Percentiles rank a stretch among this genome's conserved stretches.
Evolutionary conservation across 2,113 vertebrate species (phyloP).

Genomic region (Pomatorhinus ruficollis): DNA sequence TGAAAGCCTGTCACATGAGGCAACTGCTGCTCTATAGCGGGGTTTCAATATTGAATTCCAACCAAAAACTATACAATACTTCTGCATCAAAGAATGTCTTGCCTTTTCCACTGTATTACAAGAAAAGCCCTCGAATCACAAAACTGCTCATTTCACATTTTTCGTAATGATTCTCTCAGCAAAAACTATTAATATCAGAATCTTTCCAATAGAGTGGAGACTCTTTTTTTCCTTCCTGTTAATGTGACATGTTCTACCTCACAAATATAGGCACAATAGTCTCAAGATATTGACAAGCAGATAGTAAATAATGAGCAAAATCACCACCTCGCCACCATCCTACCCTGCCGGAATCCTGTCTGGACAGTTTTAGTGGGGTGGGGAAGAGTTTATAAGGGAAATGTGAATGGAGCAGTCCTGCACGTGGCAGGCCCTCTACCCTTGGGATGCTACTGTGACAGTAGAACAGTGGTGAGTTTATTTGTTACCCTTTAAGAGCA

Average conservation of each 20-base stretch:
- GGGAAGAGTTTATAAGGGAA: neutral
- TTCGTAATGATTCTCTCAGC: neutral
- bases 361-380: neutral
- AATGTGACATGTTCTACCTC: neutral
- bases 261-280: neutral
- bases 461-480: neutral
- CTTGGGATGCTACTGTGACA: neutral
- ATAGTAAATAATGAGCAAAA: neutral
- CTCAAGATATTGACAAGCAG: neutral
- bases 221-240: neutral
- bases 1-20: neutral
- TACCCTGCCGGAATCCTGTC: neutral
- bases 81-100: neutral
- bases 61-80: neutral
- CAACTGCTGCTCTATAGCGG: neutral
- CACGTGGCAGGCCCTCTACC: fast-evolving
- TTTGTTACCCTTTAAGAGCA: fast-evolving
- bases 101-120: neutral
- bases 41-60: neutral
- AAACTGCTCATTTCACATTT: neutral
- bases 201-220: neutral
- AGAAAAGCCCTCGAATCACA: neutral
- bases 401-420: neutral
- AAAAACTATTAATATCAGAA: neutral
- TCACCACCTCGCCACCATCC: neutral